phyloP scores from a whole-genome alignment of 2,888 invertebrate species.

The Megamerina dolium region DNA sequence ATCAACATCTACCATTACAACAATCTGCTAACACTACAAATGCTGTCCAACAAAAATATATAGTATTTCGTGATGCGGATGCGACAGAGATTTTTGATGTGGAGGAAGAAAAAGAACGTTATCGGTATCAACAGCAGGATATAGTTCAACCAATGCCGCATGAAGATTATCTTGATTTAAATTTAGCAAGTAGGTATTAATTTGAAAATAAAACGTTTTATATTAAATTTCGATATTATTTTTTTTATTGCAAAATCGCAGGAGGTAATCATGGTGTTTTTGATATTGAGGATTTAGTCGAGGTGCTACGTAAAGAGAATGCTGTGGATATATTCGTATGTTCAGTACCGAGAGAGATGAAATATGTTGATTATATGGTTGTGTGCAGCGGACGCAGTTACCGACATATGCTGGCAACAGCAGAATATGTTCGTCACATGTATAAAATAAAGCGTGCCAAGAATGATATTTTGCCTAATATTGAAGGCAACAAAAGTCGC shows the following conservation, averaged over 20 bases:
- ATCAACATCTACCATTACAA: conserved; percentile 25
- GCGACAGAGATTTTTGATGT: conserved; percentile 66
- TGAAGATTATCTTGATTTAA: conserved; percentile 50
- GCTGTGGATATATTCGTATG: conserved; percentile 76
- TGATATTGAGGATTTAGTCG: conserved; percentile 80
- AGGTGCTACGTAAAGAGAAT: conserved; percentile 69
- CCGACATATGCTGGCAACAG: conserved; percentile 68
- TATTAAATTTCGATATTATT: background rate
- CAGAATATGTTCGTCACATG: conserved; percentile 67
- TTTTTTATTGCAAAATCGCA: conserved; percentile 37
- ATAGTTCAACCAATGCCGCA: conserved; percentile 37
- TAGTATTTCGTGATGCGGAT: conserved; percentile 66
- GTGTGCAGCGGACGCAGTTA: conserved; percentile 69
- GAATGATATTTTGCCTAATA: conserved; percentile 62
- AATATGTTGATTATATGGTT: conserved; percentile 81
- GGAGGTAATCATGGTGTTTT: conserved; percentile 80
- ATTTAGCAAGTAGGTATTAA: conserved; percentile 53
- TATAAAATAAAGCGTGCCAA: conserved; percentile 65
- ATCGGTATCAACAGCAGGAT: conserved; percentile 30
- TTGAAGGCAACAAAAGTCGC: conserved; percentile 69
- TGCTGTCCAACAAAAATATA: conserved; percentile 58
- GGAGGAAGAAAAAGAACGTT: conserved; percentile 57
- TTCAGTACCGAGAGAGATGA: conserved; percentile 63
- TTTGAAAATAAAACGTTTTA: too few relatives aligned
- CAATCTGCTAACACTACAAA: conserved; percentile 32